Conservation (phyloP, 2,888 invertebrate genomes). For the Lasius fuliginosus region DNA sequence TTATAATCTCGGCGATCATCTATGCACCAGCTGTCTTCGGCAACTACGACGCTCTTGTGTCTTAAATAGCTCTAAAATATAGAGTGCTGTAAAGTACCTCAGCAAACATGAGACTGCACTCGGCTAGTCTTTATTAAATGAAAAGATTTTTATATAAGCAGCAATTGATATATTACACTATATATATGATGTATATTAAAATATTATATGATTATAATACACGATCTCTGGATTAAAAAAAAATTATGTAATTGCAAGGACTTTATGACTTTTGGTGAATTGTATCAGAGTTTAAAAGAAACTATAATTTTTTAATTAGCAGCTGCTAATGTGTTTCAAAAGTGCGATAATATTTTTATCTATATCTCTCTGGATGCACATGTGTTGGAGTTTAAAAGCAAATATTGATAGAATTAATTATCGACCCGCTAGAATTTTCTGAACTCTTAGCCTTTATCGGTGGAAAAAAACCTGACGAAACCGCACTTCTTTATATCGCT, state of each 20-base stretch:
- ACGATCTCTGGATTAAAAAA: not conserved
- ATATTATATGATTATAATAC: not conserved
- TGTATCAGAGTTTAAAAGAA: not conserved
- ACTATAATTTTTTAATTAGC: not conserved
- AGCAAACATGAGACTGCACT: not conserved
- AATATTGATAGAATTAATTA: not conserved
- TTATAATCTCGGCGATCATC: conserved; percentile 44
- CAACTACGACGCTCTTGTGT: conserved; percentile 7
- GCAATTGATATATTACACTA: not conserved
- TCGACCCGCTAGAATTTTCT: not conserved
- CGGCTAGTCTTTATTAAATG: not conserved
- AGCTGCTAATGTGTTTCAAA: not conserved
- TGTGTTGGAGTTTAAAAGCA: not conserved
- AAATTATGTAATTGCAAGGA: not conserved
- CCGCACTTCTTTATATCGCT: conserved; percentile 21
- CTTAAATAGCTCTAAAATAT: conserved; percentile 4
- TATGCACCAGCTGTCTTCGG: conserved; percentile 46
- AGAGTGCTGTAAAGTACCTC: conserved; percentile 1
- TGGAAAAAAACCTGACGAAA: not conserved
- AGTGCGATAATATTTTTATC: not conserved
- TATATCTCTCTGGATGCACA: not conserved
- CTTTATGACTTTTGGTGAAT: not conserved
- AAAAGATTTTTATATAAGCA: not conserved
- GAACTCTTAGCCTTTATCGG: not conserved
- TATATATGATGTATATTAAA: not conserved